phyloP scores from a whole-genome alignment of 1,140 invertebrate species.

The Aphis craccivora region DNA sequence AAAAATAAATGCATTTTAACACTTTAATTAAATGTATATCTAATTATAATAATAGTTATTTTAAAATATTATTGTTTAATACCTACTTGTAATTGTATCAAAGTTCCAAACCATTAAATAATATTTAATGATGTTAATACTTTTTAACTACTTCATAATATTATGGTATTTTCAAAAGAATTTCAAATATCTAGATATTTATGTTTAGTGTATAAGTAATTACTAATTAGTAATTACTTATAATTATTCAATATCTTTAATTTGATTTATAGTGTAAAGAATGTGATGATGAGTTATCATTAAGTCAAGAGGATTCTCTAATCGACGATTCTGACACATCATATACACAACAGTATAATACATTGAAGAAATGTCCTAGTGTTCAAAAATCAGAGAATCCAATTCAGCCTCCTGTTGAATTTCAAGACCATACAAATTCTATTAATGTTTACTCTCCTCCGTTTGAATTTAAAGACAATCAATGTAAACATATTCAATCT shows the following conservation, averaged over 20 bases:
- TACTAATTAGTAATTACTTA: not conserved
- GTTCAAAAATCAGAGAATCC: constrained; percentile 64
- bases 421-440: constrained; percentile 71
- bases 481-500: not conserved
- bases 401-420: constrained; percentile 81
- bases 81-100: no score
- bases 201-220: not conserved
- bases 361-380: constrained; percentile 74
- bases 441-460: constrained; percentile 62
- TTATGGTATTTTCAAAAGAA: no score
- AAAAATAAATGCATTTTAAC: not conserved
- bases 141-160: no score
- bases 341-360: constrained; percentile 81
- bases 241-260: not conserved
- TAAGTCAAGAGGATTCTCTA: constrained; percentile 44
- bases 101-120: no score
- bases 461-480: constrained; percentile 38
- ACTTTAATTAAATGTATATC: not conserved
- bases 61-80: no score
- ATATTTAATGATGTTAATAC: no score
- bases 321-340: constrained; percentile 36
- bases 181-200: not conserved
- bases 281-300: constrained; percentile 36
- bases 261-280: not conserved
- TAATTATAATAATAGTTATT: not conserved